phyloP scores from a whole-genome alignment of 2,113 vertebrate species.

The Triplophysa siluroides region DNA sequence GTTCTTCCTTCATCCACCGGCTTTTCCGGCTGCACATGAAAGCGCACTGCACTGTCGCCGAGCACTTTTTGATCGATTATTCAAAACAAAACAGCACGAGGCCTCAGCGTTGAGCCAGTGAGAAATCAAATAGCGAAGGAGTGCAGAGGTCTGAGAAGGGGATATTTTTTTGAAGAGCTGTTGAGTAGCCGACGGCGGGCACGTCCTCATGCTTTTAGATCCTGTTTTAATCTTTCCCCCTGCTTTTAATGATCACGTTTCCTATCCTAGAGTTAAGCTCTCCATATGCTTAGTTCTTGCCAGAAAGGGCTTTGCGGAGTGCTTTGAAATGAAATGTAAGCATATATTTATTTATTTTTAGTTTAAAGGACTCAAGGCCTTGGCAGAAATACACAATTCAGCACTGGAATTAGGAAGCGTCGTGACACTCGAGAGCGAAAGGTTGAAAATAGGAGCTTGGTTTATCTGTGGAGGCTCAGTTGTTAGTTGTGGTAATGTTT shows the following conservation, averaged over 20 bases:
- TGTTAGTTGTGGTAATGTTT: not conserved
- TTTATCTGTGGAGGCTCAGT: constrained; percentile 12
- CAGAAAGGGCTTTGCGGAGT: constrained; percentile 64
- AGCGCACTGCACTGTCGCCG: constrained; percentile 50
- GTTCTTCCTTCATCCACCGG: constrained; percentile 23
- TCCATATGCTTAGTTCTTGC: constrained; percentile 65
- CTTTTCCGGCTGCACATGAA: constrained; percentile 24
- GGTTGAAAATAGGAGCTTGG: constrained; percentile 57
- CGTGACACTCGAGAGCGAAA: constrained; percentile 62
- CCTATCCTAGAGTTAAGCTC: constrained; percentile 77
- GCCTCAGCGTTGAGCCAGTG: constrained; percentile 64
- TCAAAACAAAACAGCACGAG: constrained; percentile 66
- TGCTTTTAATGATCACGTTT: constrained; percentile 76
- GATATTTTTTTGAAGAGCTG: constrained; percentile 68
- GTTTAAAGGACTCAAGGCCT: constrained; percentile 70
- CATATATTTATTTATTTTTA: constrained; percentile 78
- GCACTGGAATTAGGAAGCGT: constrained; percentile 67
- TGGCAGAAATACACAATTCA: constrained; percentile 68
- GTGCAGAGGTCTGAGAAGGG: constrained; percentile 56
- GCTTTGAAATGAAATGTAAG: constrained; percentile 79
- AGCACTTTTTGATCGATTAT: constrained; percentile 73
- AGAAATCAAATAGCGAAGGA: constrained; percentile 72
- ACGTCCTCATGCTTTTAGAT: constrained; percentile 70
- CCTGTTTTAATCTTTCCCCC: constrained; percentile 71
- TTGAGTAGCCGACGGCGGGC: constrained; percentile 71